These are phyloP conservation scores for Laticauda colubrina DNA, from an alignment of 2,113 vertebrate species.

Conservation along the genomic window DNA sequence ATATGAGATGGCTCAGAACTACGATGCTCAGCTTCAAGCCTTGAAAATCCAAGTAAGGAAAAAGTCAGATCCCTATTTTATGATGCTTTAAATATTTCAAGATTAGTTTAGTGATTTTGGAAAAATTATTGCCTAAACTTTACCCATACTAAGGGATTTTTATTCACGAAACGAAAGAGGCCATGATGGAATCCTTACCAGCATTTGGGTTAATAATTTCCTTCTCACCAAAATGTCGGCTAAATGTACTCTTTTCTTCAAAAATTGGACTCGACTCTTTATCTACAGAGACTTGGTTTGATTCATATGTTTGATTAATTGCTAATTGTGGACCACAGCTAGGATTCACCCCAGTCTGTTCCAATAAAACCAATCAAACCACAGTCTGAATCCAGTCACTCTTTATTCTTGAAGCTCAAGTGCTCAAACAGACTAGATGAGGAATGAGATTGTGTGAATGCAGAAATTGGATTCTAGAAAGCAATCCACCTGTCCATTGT, in stretches of 20 bases:
- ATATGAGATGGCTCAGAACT: conserved; percentile 67
- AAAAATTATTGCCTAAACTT: not conserved
- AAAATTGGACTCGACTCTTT: not conserved
- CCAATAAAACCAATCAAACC: not conserved
- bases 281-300: not conserved
- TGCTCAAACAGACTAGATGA: not conserved
- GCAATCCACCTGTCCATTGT: not conserved
- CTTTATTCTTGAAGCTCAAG: not conserved
- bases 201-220: not conserved
- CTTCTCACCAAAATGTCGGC: not conserved
- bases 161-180: not conserved
- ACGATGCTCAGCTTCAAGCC: conserved; percentile 69
- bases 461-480: not conserved
- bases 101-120: not conserved
- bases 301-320: not conserved
- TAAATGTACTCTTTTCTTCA: not conserved
- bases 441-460: not conserved
- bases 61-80: conserved; percentile 32
- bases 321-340: not conserved
- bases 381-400: not conserved
- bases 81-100: not conserved
- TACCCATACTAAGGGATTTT: not conserved
- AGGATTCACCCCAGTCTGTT: not conserved
- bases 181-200: not conserved
- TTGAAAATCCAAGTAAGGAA: conserved; percentile 75